phyloP scores from a whole-genome alignment of 2,113 vertebrate species.

The Empidonax traillii region DNA sequence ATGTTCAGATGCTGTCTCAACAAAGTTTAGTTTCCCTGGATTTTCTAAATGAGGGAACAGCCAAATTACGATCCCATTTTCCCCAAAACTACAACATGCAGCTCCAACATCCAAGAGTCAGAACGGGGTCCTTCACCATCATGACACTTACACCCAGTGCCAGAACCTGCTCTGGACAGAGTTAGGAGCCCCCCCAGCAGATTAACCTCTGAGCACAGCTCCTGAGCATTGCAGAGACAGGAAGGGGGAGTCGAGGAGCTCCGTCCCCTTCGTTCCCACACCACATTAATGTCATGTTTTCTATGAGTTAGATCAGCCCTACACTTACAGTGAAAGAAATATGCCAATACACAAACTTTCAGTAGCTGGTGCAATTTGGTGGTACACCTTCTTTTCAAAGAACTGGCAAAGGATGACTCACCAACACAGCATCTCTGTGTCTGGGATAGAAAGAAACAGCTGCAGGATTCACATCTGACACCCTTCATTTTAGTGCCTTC shows the following conservation, averaged over 20 bases:
- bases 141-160: accelerated
- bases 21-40: background rate
- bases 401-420: background rate
- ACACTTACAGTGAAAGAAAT: background rate
- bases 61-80: accelerated
- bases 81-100: accelerated
- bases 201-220: background rate
- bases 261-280: background rate
- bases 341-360: background rate
- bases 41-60: background rate
- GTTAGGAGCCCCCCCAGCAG: background rate
- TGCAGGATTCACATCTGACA: background rate
- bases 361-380: background rate
- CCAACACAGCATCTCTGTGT: background rate
- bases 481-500: background rate
- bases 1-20: background rate
- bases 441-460: background rate
- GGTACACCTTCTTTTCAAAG: background rate
- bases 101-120: background rate
- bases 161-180: background rate
- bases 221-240: background rate
- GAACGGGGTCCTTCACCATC: background rate
- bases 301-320: background rate
- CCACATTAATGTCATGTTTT: background rate
- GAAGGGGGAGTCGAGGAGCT: background rate